phyloP scores from a whole-genome alignment of 2,888 invertebrate genomes.

The Lochmaea capreae region DNA sequence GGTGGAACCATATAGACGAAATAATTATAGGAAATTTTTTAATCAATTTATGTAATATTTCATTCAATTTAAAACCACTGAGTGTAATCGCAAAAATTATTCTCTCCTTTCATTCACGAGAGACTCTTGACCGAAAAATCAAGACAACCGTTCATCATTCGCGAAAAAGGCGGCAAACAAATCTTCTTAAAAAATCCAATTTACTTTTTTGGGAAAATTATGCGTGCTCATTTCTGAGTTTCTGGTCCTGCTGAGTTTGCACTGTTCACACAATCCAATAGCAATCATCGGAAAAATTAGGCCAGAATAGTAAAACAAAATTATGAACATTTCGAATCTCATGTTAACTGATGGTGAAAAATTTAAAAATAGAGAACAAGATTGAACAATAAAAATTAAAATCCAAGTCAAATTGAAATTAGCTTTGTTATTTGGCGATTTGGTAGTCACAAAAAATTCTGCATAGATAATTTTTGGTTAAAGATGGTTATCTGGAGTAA shows the following conservation, averaged over 20 bases:
- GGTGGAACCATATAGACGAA: too few species aligned
- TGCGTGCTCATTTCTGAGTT: slow-evolving; percentile 37
- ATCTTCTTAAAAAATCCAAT: slow-evolving; percentile 30
- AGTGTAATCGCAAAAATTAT: background rate
- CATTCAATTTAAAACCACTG: too few species aligned
- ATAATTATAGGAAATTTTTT: too few species aligned
- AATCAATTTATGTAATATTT: too few species aligned
- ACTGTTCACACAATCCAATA: slow-evolving; percentile 44
- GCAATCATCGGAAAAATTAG: slow-evolving; percentile 9
- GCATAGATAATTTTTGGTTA: too few species aligned
- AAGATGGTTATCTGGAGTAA: too few species aligned
- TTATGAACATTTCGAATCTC: background rate
- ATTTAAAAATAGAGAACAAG: background rate
- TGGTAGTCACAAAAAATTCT: too few species aligned
- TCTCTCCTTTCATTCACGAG: background rate
- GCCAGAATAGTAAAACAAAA: background rate
- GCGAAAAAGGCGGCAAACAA: slow-evolving; percentile 21
- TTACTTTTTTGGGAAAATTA: slow-evolving; percentile 28
- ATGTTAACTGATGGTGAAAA: background rate
- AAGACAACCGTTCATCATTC: slow-evolving; percentile 5
- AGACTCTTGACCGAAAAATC: slow-evolving; percentile 21
- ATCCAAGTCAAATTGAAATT: too few species aligned
- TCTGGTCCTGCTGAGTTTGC: slow-evolving; percentile 48
- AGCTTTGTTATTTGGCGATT: too few species aligned
- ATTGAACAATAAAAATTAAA: too few species aligned